Base-by-base conservation (phyloP, 1,140 invertebrate species). In the Drosophila neocordata region DNA sequence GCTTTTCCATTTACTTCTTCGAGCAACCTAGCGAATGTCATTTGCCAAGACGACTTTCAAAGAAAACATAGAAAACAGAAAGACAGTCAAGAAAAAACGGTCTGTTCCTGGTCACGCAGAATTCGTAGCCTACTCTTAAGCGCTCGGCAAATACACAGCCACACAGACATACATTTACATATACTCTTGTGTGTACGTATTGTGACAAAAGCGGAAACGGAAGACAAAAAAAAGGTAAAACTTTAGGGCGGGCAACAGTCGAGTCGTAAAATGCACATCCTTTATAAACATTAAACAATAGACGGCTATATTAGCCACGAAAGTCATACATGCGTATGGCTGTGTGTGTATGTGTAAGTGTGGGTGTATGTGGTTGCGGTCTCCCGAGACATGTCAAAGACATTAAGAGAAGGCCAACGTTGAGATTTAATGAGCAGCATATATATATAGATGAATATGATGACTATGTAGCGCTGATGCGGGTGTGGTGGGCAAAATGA, bases 181-280 rank as follows among this genome's bases (percentile, higher is more conserved):
- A 35, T 51, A 52, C 57, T 27, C 20, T 12, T 41, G 58, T 34
- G 27, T 59, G 34, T 66, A 27, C 20, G 9, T 20, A 34, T 34
- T 68, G 63, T 56, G 48, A 75, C 78, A 63, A 31, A 58, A 41
- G 62, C 53, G 51, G 77, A 80, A 73, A 62, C 60, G 60, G 66
- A 73, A 70, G 34, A 83, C 71, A 83, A 73, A 75, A 44, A 24
- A 68, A 51, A 57, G 67, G 71, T 65, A 41, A 57, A 77, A 79
- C 72, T 83, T 79, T 83, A 75, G 65, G 65, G 56, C 44, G 27
- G 56, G 41, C 48, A 55, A 65, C 79, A 70, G 63, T 52, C 55
- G 75, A 78, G 75, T 78, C 76, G 60, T 78, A 73, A 73, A 78
- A 67, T 68, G 76, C 76, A 60, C 75, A 78, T 71, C 76, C 73